Conservation (phyloP, 2,797 vertebrate species). For the Sebastes diaconus region DNA sequence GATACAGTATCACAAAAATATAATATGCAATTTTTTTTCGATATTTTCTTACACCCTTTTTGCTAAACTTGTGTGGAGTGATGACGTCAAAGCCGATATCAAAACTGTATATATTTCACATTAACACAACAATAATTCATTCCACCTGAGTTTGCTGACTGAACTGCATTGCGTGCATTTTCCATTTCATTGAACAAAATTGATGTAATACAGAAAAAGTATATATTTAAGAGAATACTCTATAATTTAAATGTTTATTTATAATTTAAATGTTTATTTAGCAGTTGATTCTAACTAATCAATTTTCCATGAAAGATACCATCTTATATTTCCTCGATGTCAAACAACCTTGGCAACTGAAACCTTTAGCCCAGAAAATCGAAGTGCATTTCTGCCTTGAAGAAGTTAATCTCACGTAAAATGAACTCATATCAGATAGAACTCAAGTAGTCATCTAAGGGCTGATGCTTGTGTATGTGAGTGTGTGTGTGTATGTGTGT, state of each 20-base stretch:
- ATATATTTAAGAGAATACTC: neutral
- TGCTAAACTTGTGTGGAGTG: neutral
- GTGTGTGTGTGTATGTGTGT: neutral
- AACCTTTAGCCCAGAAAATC: slow-evolving; percentile 20
- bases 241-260: neutral
- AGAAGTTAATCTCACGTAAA: slow-evolving; percentile 40
- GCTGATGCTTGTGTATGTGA: neutral
- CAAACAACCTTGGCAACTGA: neutral
- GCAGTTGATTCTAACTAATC: neutral
- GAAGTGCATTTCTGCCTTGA: neutral
- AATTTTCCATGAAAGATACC: slow-evolving; percentile 9
- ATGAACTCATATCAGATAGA: slow-evolving; percentile 28
- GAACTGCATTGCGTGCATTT: neutral
- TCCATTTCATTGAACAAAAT: neutral
- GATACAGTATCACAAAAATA: too few relatives aligned
- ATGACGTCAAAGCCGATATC: neutral
- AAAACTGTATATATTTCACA: neutral
- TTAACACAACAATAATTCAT: neutral
- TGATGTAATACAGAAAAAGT: neutral
- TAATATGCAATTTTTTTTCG: too few relatives aligned
- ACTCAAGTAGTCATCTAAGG: slow-evolving; percentile 4
- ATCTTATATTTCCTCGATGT: neutral
- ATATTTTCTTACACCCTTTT: too few relatives aligned
- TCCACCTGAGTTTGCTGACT: neutral
- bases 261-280: neutral